phyloP scores from a whole-genome alignment of 2,113 vertebrate genomes.

The Ptyas mucosa region DNA sequence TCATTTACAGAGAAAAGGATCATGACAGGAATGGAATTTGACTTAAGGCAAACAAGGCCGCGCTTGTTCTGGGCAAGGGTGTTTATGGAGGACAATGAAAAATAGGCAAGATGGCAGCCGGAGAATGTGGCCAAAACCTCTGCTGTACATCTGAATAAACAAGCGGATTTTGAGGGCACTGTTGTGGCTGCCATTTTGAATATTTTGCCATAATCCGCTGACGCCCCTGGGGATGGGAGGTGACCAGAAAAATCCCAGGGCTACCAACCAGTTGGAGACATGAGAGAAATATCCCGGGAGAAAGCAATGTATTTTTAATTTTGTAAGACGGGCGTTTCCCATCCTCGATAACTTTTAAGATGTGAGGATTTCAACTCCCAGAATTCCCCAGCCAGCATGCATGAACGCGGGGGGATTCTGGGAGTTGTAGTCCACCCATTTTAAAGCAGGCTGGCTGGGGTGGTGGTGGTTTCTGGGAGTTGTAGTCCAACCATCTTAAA shows the following conservation, averaged over 20 bases:
- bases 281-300: neutral
- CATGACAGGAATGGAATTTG: neutral
- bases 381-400: neutral
- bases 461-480: too few relatives aligned
- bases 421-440: neutral
- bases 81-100: neutral
- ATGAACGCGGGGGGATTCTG: neutral
- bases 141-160: neutral
- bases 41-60: neutral
- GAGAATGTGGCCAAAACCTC: neutral
- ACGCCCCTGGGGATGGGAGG: neutral
- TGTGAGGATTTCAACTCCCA: neutral
- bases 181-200: neutral
- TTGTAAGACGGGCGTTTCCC: neutral
- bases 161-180: neutral
- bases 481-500: too few relatives aligned
- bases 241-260: neutral
- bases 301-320: neutral
- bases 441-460: neutral
- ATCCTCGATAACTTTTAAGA: neutral
- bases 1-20: neutral
- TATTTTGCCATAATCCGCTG: neutral
- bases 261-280: neutral
- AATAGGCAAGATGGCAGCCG: neutral
- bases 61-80: neutral